Evolutionary conservation across 2,797 vertebrate genomes (phyloP), one percentile per base, ranked within the genome.

Genomic region (Pterois miles): DNA sequence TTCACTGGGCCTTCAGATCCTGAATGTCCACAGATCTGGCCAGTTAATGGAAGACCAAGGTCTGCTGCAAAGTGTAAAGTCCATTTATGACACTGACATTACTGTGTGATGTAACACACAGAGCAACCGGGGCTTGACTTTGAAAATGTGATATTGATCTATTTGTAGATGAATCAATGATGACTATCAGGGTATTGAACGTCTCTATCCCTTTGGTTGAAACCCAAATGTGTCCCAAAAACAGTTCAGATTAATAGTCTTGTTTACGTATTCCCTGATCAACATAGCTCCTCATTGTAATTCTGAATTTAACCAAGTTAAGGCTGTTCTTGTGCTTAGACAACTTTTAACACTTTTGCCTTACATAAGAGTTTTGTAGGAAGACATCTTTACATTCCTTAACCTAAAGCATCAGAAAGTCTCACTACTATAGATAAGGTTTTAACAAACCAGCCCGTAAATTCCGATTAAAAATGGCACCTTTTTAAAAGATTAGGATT

Each of bases 21-120:
- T 69, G 65, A 59, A 70, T 1, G 16, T 48, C 60, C 66, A 72
- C 74, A 71, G 63, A 78, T 3, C 46, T 64, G 68, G 1, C 18
- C 27, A 23, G 2, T 52, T 14, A 9, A 8, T 8, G 50, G 12
- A 9, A 31, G 36, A 6, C 8, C 11, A 34, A 70, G 66, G 40
- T 40, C 18, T 25, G 52, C 34, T 53, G 38, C 34, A 71, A 53
- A 66, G 81, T 75, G 20, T 76, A 85, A 82, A 86, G 88, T 89
- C 71, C 43, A 8, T 34, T 22, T 53, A 33, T 31, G 23, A 38
- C 3, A 25, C 20, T 33, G n/a, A n/a, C 5, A 10, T 38, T 12
- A 66, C n/a, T 1, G 5, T 31, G 53, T 81, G 65, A 80, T 36
- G 14, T 46, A 74, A 80, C 33, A 57, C 1, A 0, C 5, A 18